These are phyloP conservation scores for Romanogobio albipinnatus DNA, from an alignment of 2,113 vertebrate genomes.

Conservation along the genomic window DNA sequence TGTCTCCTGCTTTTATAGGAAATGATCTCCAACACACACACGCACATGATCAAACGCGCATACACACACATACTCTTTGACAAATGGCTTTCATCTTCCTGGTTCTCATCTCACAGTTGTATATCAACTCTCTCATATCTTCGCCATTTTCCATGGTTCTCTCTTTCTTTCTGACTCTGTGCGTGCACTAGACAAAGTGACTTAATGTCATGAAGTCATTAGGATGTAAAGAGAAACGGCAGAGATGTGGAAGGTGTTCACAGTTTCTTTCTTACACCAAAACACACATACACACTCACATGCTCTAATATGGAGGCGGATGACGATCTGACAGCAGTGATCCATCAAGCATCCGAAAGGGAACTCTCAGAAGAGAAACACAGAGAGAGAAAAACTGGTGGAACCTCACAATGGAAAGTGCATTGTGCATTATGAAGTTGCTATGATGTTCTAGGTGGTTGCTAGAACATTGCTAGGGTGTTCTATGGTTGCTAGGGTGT, in stretches of 20 bases:
- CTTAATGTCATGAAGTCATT: conserved; percentile 18
- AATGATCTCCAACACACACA: conserved; percentile 31
- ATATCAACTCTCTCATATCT: conserved; percentile 10
- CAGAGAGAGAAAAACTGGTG: neutral
- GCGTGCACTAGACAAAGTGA: neutral
- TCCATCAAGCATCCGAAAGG: conserved; percentile 42
- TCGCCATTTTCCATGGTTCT: neutral
- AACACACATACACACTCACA: conserved; percentile 23
- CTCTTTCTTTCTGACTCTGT: neutral
- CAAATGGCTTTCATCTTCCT: conserved; percentile 48
- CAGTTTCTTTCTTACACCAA: neutral
- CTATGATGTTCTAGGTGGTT: neutral
- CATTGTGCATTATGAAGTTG: neutral
- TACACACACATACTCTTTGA: conserved; percentile 21
- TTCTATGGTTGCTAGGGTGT: neutral
- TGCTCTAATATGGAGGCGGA: conserved; percentile 36
- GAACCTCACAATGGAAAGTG: neutral
- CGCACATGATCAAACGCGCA: conserved; percentile 35
- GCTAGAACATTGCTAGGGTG: neutral
- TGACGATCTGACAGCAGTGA: conserved; percentile 49
- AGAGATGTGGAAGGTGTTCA: conserved; percentile 7
- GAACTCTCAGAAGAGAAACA: neutral
- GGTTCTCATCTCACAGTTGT: conserved; percentile 25
- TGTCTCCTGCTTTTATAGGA: conserved; percentile 32
- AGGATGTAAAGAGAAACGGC: neutral